These are phyloP conservation scores for Pterocles orientalis DNA, from an alignment of 2,113 vertebrate species.

Conservation along the genomic window DNA sequence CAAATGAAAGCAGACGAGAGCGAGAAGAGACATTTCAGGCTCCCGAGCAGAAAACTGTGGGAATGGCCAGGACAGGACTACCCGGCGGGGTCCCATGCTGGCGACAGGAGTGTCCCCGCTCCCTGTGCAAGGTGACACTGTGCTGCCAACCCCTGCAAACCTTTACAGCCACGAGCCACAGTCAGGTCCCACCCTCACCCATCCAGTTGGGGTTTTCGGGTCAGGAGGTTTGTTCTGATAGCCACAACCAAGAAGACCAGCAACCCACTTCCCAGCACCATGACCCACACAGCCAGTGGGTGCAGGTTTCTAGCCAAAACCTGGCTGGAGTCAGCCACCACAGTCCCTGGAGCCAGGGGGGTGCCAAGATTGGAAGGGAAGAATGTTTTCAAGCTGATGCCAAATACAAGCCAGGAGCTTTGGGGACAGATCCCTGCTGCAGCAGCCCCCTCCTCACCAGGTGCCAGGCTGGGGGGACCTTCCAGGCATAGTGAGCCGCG, in stretches of 20 bases:
- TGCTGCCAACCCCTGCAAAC: neutral
- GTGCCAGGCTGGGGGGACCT: neutral
- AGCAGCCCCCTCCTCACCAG: neutral
- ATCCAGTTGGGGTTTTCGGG: neutral
- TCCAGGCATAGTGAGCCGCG: neutral
- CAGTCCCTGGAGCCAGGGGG: neutral
- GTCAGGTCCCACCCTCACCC: neutral
- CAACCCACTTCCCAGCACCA: neutral
- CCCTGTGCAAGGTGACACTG: neutral
- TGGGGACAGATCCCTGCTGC: neutral
- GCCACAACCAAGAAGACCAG: neutral
- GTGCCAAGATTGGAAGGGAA: neutral
- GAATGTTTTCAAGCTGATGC: neutral
- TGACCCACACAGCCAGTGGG: rapidly evolving
- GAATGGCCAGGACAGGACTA: neutral
- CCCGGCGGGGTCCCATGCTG: neutral
- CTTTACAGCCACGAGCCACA: neutral
- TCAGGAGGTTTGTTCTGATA: slow-evolving; percentile 2
- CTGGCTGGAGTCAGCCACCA: neutral
- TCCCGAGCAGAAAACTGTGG: neutral
- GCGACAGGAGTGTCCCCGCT: neutral
- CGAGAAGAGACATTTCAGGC: neutral
- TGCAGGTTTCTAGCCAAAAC: neutral
- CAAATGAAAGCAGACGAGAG: slow-evolving; percentile 73
- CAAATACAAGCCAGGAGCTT: neutral